Evolutionary conservation across 1,140 invertebrate genomes (phyloP), one percentile per base, ranked within the genome.

Genomic region (Drosophila malerkotliana): DNA sequence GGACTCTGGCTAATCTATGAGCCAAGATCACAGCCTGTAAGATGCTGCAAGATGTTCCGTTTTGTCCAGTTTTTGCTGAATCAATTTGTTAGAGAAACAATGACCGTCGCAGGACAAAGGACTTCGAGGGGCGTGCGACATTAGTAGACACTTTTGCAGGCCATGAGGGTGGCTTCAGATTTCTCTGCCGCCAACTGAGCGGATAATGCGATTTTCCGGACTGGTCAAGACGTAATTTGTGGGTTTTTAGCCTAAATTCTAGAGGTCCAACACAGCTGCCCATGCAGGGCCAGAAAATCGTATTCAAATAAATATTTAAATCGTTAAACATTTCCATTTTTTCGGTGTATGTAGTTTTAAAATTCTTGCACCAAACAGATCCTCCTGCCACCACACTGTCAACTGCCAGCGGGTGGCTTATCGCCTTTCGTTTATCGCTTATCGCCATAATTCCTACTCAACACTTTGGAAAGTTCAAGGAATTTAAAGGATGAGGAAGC

Each of bases 81-180:
- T 85, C 81, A 85, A 87, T 85, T 85, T 84, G 80, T 77, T 77
- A 81, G 62, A 57, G 69, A 69, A 66, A 66, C 69, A 84, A 79
- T 84, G 62, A 77, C 73, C 76, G 72, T n/a, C 15, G n/a, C 49
- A 18, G 63, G 51, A 69, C 66, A 69, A 69, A 49, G 37, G 75
- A 72, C 60, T 57, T 60, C 54, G 62, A 84, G 75, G 81, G 84
- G 84, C 85, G 85, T 89, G 75, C 63, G 84, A 89, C 15, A 44
- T 89, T 89, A 84, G 73, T 72, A 69, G 73, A 81, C 77, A 79
- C 49, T 69, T 69, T 85, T 69, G 77, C 76, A 63, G 81, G 45
- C 57, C 41, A 55, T 55, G 77, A 59, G 80, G 75, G 71, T 72
- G 71, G 56, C 24, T 78, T 49, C n/a, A 56, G 7, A 18, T 21